These are phyloP conservation scores for Cotesia chilonis DNA, from an alignment of 1,140 invertebrate species.

Conservation along the genomic window DNA sequence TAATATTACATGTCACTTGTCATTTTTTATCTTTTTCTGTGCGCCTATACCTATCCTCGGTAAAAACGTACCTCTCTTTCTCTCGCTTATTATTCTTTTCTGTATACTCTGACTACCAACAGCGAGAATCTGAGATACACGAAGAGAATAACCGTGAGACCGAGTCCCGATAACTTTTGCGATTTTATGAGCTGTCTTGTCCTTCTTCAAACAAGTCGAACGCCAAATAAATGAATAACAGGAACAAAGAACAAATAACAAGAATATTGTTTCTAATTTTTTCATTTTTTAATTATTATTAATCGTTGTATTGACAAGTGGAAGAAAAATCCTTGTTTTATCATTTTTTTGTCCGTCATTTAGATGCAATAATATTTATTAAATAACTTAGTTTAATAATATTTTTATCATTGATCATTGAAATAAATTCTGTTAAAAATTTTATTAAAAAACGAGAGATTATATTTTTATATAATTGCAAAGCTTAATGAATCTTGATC, in stretches of 20 bases:
- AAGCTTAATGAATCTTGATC: no score
- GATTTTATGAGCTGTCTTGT: constrained; percentile 38
- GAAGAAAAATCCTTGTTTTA: no score
- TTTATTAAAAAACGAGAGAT: no score
- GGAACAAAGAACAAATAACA: constrained; percentile 6
- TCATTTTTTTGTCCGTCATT: no score
- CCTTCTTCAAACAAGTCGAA: constrained; percentile 24
- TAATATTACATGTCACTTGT: not conserved
- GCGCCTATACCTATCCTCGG: not conserved
- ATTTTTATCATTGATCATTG: no score
- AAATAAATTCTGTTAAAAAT: no score
- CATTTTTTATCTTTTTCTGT: not conserved
- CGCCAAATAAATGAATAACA: constrained; percentile 14
- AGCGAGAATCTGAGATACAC: not conserved
- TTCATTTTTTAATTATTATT: no score
- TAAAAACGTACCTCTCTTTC: not conserved
- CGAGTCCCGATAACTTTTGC: constrained; percentile 34
- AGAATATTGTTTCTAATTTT: no score
- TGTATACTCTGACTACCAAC: constrained; percentile 19
- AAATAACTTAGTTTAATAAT: no score
- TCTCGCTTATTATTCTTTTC: constrained; percentile 8
- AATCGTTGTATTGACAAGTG: no score
- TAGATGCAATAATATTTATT: no score
- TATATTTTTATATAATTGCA: no score
- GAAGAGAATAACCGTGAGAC: constrained; percentile 32